Evolutionary conservation across 2,888 invertebrate species (phyloP), one percentile per base, ranked within the genome.

Genomic region (Clusia tigrina): DNA sequence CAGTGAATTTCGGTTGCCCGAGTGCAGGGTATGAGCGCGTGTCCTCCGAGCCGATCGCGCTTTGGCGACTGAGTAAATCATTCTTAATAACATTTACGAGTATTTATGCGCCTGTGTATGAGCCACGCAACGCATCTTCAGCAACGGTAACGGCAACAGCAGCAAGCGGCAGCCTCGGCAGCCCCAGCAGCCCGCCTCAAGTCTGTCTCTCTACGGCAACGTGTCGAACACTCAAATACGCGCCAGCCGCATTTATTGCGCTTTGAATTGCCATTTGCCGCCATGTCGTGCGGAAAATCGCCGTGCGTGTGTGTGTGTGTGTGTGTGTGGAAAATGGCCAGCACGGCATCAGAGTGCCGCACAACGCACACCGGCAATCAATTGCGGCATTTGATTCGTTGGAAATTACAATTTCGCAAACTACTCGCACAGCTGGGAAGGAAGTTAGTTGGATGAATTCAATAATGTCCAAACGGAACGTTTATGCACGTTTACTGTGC

Each of bases 41-140:
- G n/a, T 53, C 37, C 15, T 18, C 26, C 59, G 18, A 22, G 6
- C 32, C 32, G 32, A 6, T 32, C 32, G 32, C 32, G 2, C 18
- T 48, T 48, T 15, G 17, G 15, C 46, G 58, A 24, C n/a, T 25
- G 53, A 37, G 59, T 59, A 59, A 59, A 59, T 59, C 59, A 54
- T 59, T 53, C 42, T 42, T 17, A 54, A 59, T 59, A 59, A 38
- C 52, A 32, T 53, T 54, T 53, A n/a, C n/a, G n/a, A n/a, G n/a
- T n/a, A 42, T 25, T 15, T n/a, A 57, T 56, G 38, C 23, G 12
- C 2, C 5, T 12, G 54, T 3, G n/a, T n/a, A 23, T 9, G 54
- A 26, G 32, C 20, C 9, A 26, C 9, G 56, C 23, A 42, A 20
- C 42, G 46, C 42, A 57, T 56, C 22, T 20, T 18, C 18, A n/a